Evolutionary conservation across 2,113 vertebrate species (phyloP), one percentile per base, ranked within the genome.

Genomic region (Hyla sarda): DNA sequence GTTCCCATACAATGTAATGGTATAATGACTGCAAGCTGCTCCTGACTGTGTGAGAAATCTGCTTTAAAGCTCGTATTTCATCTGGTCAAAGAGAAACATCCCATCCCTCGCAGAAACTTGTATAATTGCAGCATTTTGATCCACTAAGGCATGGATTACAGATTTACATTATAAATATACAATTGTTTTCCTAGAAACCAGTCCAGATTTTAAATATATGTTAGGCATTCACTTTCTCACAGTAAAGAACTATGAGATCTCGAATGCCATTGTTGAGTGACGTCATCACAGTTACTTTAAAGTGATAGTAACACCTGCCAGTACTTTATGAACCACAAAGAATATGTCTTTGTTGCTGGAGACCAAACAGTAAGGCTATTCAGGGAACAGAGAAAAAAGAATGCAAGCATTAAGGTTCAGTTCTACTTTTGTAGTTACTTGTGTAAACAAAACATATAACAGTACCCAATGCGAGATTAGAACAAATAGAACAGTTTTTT

Each of bases 1-100:
- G 34, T 87, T 81, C 77, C 54, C 50, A 45, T 72, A 82, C 34
- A 82, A 87, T 37, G 77, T 74, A 87, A 87, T 87, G 37, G 54
- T 25, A 80, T 74, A 82, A 81, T 74, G 52, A 62, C 25, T 87
- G 54, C 85, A 87, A 62, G 78, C 78, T 74, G 78, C 25, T 80
- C 54, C 54, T 30, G 34, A 32, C 58, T 86, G 77, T 74, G 72
- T 62, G 50, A 74, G 67, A 72, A 81, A 62, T 82, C 69, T 74
- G 78, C 23, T 82, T 72, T 82, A 74, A 60, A 87, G 50, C 85
- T 87, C 85, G 73, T 62, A 82, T 87, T 87, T 87, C 54, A 82
- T 74, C 41, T 81, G 85, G 78, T 87, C 69, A 48, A 62, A 86
- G 52, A 62, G 78, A 82, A 34, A 73, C 54, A 30, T 73, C 56